phyloP scores from a whole-genome alignment of 1,140 invertebrate genomes.

The Metaphire vulgaris region DNA sequence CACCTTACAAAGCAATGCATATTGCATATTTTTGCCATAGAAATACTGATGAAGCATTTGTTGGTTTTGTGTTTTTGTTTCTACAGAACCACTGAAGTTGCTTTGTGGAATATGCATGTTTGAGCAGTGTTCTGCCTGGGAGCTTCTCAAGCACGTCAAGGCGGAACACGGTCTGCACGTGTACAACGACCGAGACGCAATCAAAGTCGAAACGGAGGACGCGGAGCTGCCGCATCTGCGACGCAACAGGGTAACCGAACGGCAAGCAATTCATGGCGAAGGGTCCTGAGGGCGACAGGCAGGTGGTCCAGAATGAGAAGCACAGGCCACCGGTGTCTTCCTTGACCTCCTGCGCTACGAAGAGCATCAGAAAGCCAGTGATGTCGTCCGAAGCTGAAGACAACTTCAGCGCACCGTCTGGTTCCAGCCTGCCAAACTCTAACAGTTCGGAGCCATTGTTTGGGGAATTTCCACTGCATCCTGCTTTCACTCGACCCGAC shows the following conservation, averaged over 20 bases:
- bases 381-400: neutral
- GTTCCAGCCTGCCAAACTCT: neutral
- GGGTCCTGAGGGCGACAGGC: no score
- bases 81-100: constrained; percentile 89
- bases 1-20: no score
- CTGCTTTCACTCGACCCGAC: neutral
- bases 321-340: neutral
- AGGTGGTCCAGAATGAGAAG: neutral
- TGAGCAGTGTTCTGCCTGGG: constrained; percentile 82
- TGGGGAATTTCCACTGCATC: neutral
- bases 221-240: no score
- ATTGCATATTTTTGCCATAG: no score
- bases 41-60: no score
- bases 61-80: constrained; percentile 33
- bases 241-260: neutral
- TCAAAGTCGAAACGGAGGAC: no score
- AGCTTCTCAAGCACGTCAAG: constrained; percentile 87
- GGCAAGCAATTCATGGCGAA: no score
- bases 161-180: constrained; percentile 69
- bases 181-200: neutral
- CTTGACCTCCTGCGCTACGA: neutral
- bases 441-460: neutral
- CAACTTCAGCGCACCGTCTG: neutral
- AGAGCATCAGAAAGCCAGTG: neutral
- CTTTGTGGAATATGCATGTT: constrained; percentile 89